These are phyloP conservation scores for Tiliqua scincoides DNA, from an alignment of 2,113 vertebrate species.

Conservation along the genomic window DNA sequence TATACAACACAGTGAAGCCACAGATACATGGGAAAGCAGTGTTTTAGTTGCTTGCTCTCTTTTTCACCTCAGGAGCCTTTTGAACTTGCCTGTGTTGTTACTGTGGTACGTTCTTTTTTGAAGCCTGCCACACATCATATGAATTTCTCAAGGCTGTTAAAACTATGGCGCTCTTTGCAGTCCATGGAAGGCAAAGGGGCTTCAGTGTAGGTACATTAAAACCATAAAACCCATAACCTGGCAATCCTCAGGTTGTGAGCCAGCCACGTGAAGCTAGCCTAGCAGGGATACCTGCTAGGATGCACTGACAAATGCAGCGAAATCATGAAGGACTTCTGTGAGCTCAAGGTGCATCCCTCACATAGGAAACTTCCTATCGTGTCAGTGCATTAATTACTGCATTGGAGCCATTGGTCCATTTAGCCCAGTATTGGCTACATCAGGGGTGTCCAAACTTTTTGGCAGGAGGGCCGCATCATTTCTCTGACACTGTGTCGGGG, in stretches of 20 bases:
- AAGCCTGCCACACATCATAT: neutral
- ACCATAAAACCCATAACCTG: neutral
- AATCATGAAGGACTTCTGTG: too few relatives aligned
- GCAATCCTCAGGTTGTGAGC: neutral
- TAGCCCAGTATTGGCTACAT: too few relatives aligned
- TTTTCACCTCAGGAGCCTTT: neutral
- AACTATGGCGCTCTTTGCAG: neutral
- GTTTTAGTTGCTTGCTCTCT: neutral
- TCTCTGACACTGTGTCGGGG: too few relatives aligned
- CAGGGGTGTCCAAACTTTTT: too few relatives aligned
- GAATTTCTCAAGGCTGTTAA: conserved; percentile 5
- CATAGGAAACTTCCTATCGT: too few relatives aligned
- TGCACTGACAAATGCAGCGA: neutral
- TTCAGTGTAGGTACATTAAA: neutral
- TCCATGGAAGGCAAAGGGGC: neutral
- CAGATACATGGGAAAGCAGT: neutral
- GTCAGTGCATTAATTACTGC: too few relatives aligned
- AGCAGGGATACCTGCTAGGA: too few relatives aligned
- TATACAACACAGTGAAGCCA: neutral
- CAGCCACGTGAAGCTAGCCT: too few relatives aligned
- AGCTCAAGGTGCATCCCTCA: too few relatives aligned
- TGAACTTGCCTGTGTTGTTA: neutral
- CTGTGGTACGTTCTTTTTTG: neutral
- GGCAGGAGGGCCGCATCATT: too few relatives aligned
- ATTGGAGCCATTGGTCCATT: too few relatives aligned